These are phyloP conservation scores for Drosophila nasuta DNA, from an alignment of 1,140 invertebrate genomes.

Conservation along the genomic window DNA sequence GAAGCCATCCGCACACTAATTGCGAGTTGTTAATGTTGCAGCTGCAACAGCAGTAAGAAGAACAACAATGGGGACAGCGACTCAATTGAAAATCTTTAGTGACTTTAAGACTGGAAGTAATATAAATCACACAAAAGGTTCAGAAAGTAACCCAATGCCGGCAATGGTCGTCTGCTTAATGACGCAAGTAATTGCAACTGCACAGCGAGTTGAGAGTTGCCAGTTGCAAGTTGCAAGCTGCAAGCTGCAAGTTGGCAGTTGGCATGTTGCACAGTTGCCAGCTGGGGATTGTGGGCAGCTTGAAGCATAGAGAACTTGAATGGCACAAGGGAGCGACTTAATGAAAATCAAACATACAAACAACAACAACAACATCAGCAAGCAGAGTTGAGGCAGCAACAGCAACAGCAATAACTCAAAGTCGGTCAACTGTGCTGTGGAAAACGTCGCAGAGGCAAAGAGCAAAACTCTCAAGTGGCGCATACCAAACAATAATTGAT, in stretches of 20 bases:
- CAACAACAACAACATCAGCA: conserved; percentile 48
- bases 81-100: conserved; percentile 78
- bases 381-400: too few relatives aligned
- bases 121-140: conserved; percentile 82
- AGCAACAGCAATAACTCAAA: conserved; percentile 63
- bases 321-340: conserved; percentile 65
- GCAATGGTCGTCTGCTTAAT: conserved; percentile 70
- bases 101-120: conserved; percentile 69
- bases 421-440: conserved; percentile 76
- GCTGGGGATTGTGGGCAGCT: conserved; percentile 36
- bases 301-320: conserved; percentile 22
- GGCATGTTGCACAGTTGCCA: conserved; percentile 21
- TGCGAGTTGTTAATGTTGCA: conserved; percentile 72
- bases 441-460: conserved; percentile 56
- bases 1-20: conserved; percentile 53
- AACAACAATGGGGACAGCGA: conserved; percentile 32
- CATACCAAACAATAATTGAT: conserved; percentile 77
- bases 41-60: conserved; percentile 17
- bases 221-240: conserved; percentile 34
- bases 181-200: conserved; percentile 79
- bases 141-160: conserved; percentile 59
- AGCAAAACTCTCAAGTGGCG: conserved; percentile 48
- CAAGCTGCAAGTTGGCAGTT: conserved; percentile 22
- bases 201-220: conserved; percentile 36
- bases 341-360: conserved; percentile 77